phyloP scores from a whole-genome alignment of 2,113 vertebrate genomes.

The Parus major region DNA sequence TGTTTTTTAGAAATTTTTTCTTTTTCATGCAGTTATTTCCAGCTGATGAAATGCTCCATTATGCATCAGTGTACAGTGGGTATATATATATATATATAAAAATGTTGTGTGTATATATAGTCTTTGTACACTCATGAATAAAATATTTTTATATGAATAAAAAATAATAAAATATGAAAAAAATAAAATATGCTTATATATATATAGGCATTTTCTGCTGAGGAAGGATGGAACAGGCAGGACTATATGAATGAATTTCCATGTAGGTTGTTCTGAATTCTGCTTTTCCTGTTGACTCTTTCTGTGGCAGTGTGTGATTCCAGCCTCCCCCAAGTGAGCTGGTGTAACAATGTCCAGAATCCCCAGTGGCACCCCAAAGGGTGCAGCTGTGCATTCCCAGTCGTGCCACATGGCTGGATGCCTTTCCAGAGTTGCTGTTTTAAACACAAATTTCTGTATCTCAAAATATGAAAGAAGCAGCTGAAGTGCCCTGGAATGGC shows the following conservation, averaged over 20 bases:
- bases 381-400: neutral
- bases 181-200: neutral
- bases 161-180: too few relatives aligned
- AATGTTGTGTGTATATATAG: neutral
- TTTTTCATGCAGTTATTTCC: neutral
- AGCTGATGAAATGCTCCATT: neutral
- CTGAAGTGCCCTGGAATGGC: neutral
- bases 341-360: rapidly evolving
- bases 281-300: neutral
- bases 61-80: neutral
- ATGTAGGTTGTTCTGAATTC: neutral
- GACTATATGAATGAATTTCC: neutral
- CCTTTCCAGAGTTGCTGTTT: neutral
- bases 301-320: neutral
- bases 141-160: neutral
- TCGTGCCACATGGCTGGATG: neutral
- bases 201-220: neutral
- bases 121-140: neutral
- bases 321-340: neutral
- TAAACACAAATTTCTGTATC: neutral
- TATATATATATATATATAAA: neutral
- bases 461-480: neutral
- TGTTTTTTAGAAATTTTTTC: neutral
- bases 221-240: neutral
- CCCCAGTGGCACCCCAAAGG: too few relatives aligned